Evolutionary conservation across 2,113 vertebrate species (phyloP), one percentile per base, ranked within the genome.

Genomic region (Marcusenius ussheri): DNA sequence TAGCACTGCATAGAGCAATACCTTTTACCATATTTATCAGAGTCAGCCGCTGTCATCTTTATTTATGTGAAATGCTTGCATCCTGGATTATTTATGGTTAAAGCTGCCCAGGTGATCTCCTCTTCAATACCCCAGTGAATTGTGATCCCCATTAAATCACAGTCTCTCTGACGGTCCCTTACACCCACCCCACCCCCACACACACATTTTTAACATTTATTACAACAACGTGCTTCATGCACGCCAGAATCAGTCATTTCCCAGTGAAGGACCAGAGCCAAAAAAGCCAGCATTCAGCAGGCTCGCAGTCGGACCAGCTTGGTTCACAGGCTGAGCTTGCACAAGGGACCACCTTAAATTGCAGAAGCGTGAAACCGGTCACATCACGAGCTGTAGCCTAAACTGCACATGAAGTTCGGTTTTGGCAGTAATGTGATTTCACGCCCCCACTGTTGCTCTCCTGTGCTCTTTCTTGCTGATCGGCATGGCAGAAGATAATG

Each of bases 101-200:
- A 80, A 39, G 19, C 50, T 56, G 49, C 51, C 31, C 35, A 53
- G 47, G 27, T 87, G 86, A 31, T 87, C 84, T 21, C 49, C 31
- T 5, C 50, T 35, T 51, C 31, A 80, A 42, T 42, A 39, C 35
- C 74, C 74, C 74, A 80, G 74, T 80, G 74, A 35, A 39, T 80
- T 80, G 74, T 80, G 74, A 42, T 80, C 35, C 70, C 13, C 35
- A 80, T 80, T 80, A 80, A 80, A 80, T 80, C 74, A 80, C 74
- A 80, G 74, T 21, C 35, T 17, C 13, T 80, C 35, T 80, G 74
- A 42, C 74, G 17, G 35, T 42, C 10, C 19, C 49, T 87, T n/a
- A 87, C 1, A 1, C 27, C 66, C 27, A 11, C 66, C 27, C 27
- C 70, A 31, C 31, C 58, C 24, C 27, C 66, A 1, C n/a, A 70